A percentile compares a stretch with the other conserved stretches of the same genome.
Conservation (phyloP, 2,888 invertebrate species). For the Nebria salina region DNA sequence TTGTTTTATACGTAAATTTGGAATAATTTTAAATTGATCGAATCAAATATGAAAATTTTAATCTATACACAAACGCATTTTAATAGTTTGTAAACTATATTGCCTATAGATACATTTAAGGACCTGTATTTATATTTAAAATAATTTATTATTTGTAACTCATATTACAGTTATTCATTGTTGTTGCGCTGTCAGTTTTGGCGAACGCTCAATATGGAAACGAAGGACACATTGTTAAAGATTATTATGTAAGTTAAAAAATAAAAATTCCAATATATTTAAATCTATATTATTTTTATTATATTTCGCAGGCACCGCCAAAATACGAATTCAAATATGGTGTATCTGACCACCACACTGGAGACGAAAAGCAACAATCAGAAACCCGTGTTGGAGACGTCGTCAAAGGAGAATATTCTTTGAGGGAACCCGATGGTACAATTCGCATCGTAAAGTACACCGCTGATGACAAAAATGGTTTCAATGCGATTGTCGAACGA, state of each 20-base stretch:
- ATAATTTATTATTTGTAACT: background rate
- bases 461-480: conserved; percentile 32
- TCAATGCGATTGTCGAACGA: conserved; percentile 30
- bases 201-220: conserved; percentile 20
- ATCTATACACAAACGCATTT: too few relatives aligned
- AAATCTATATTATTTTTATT: background rate
- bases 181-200: conserved; percentile 5
- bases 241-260: conserved; percentile 25
- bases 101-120: too few relatives aligned
- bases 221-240: conserved; percentile 29
- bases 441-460: conserved; percentile 30
- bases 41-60: too few relatives aligned
- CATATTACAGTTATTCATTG: conserved; percentile 23
- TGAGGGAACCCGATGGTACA: conserved; percentile 30
- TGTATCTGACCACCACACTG: conserved; percentile 30
- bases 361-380: conserved; percentile 23
- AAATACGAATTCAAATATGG: conserved; percentile 38
- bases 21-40: too few relatives aligned
- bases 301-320: conserved; percentile 9
- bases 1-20: too few relatives aligned
- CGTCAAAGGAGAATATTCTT: conserved; percentile 20
- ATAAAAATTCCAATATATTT: background rate
- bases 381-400: conserved; percentile 22
- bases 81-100: too few relatives aligned
- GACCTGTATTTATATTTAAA: too few relatives aligned